A percentile compares a stretch with the other conserved stretches of the same genome.
phyloP scores from a whole-genome alignment of 2,113 vertebrate genomes.

The Entomyzon cyanotis region DNA sequence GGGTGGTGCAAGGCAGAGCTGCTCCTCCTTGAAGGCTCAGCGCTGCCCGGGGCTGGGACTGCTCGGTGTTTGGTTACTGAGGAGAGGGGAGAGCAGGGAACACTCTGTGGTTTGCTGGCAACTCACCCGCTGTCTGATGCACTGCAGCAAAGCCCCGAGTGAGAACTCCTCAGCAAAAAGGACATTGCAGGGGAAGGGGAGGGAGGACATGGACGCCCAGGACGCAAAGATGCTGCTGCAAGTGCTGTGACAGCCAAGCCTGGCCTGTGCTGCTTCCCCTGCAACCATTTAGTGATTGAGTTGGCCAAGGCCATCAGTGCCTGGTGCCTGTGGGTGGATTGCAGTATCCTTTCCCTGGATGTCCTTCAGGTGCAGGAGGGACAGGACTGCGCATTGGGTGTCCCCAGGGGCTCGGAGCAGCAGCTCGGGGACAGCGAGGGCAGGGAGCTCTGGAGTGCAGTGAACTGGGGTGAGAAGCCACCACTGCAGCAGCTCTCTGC shows the following conservation, averaged over 20 bases:
- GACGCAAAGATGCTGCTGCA: slow-evolving; percentile 48
- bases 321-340: not conserved
- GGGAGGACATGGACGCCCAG: not conserved
- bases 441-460: not conserved
- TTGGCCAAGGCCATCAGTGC: not conserved
- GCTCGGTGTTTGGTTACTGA: not conserved
- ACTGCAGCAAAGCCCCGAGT: slow-evolving; percentile 56
- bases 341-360: not conserved
- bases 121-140: slow-evolving; percentile 37
- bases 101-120: slow-evolving; percentile 6
- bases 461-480: not conserved
- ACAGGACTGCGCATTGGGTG: accelerated
- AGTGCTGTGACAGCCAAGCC: slow-evolving; percentile 30
- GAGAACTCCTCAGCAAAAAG: slow-evolving; percentile 17
- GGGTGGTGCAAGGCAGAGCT: not conserved
- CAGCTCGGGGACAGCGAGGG: accelerated
- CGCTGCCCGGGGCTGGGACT: not conserved
- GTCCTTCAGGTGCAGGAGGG: not conserved
- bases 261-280: not conserved
- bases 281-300: not conserved
- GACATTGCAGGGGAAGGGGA: slow-evolving; percentile 38
- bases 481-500: not conserved
- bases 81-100: not conserved
- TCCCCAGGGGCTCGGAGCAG: not conserved
- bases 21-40: not conserved